These are phyloP conservation scores for Scophthalmus maximus DNA, from an alignment of 2,113 vertebrate species.

Conservation along the genomic window DNA sequence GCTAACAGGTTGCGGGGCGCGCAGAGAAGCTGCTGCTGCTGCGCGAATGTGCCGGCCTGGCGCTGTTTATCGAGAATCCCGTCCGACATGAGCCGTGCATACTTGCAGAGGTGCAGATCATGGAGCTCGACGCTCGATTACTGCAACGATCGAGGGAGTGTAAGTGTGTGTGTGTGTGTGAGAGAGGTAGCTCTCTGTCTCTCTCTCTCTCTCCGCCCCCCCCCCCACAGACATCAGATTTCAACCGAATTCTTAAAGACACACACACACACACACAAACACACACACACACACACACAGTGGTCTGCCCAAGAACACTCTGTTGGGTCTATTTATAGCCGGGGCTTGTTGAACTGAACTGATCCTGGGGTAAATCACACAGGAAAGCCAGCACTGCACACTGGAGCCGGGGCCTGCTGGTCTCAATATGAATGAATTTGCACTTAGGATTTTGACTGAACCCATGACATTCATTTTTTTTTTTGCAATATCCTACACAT, in stretches of 20 bases:
- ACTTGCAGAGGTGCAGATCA: conserved; percentile 30
- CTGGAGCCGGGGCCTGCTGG: conserved; percentile 16
- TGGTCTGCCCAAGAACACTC: conserved; percentile 21
- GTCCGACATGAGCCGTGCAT: conserved; percentile 43
- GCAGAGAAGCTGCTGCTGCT: not conserved
- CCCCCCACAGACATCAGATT: conserved; percentile 63
- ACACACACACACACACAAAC: not conserved
- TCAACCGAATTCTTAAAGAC: conserved; percentile 79
- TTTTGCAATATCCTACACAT: not conserved
- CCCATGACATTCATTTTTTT: no score
- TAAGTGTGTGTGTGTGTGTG: not conserved
- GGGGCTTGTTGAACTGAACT: conserved; percentile 22
- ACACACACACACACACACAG: conserved; percentile 39
- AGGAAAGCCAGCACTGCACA: conserved; percentile 2
- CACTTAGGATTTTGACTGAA: not conserved
- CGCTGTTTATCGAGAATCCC: conserved; percentile 34
- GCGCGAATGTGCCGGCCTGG: not conserved
- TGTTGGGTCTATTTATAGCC: conserved; percentile 60
- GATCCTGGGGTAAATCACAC: conserved; percentile 29
- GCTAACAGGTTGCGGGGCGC: conserved; percentile 31
- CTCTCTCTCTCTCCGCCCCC: conserved; percentile 13
- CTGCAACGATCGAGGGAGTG: conserved; percentile 20
- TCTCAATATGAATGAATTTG: conserved; percentile 1
- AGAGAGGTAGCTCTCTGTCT: not conserved
- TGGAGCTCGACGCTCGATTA: conserved; percentile 69